Base-by-base conservation (phyloP, 1,140 invertebrate species). In the Theocolax elegans region DNA sequence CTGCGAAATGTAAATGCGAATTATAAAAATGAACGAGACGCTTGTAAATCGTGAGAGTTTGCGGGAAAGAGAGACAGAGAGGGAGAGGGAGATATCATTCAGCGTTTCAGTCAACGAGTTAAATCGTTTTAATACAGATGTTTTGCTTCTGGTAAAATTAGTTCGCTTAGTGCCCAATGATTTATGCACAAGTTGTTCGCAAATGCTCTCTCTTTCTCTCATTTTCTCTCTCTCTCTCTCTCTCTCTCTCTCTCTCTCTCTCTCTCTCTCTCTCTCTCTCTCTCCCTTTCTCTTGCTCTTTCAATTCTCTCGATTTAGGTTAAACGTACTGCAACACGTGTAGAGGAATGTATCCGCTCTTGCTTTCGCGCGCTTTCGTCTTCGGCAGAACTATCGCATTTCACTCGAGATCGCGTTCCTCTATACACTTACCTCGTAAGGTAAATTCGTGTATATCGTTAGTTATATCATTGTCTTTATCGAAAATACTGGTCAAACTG, bases 111-210 rank as follows among this genome's bases (percentile, higher is more conserved):
- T 44, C 56, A 23, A 15, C 67, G 31, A 23, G 4, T 27, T 12
- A 21, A 44, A 60, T 54, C 56, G 40, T 56, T 48, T 59, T 71
- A 27, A 31, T 51, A 60, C 69, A 59, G 53, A 71, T 71, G 68
- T 70, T 56, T 70, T 49, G 68, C 60, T 70, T 49, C 42, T 48
- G 53, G 62, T 75, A 77, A 81, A 83, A 83, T 81, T 80, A 82
- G 78, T 77, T 71, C 73, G 74, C 67, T 76, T 83, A 82, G 82
- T 81, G 77, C 77, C 72, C 69, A 77, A 81, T 83, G 80, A 82
- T 80, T 81, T 81, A 82, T 77, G 77, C 77, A 71, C 63, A 58
- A 15, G 23, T 17, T 12, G 25, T 25, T 54, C 40, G 15, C 21
- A 19, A 15, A 9, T 1, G 1, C 17, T 13, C n/a, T n/a, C n/a